These are phyloP conservation scores for Drosophila chauvacae DNA, from an alignment of 1,140 invertebrate genomes.

Conservation along the genomic window DNA sequence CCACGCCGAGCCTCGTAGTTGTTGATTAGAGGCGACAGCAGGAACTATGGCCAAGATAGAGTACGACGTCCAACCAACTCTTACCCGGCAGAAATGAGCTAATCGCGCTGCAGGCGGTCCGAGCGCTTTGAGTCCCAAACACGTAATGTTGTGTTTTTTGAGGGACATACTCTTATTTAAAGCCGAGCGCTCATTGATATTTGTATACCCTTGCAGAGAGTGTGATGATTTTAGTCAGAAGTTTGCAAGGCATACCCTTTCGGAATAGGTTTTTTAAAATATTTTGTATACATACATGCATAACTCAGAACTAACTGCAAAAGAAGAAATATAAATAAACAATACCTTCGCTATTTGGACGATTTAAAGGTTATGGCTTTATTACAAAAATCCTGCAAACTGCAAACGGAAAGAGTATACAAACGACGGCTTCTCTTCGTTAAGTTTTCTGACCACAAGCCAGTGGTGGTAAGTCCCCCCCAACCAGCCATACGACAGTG, in stretches of 20 bases:
- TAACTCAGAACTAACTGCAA: background rate
- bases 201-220: slow-evolving; percentile 2
- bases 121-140: slow-evolving; percentile 40
- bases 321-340: no score
- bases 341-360: background rate
- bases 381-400: background rate
- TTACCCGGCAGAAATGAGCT: slow-evolving; percentile 38
- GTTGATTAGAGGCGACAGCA: slow-evolving; percentile 21
- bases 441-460: background rate
- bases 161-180: slow-evolving; percentile 57
- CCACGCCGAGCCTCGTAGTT: background rate
- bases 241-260: background rate
- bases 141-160: slow-evolving; percentile 53
- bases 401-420: background rate
- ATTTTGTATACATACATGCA: no score
- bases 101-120: slow-evolving; percentile 25
- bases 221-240: background rate
- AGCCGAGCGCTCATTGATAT: slow-evolving; percentile 43
- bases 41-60: slow-evolving; percentile 6
- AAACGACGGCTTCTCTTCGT: background rate
- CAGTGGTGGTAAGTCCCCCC: background rate
- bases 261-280: background rate
- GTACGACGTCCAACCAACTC: slow-evolving; percentile 23
- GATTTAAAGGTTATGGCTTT: background rate
- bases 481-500: background rate